A percentile compares a stretch with the other conserved stretches of the same genome.
Conservation (phyloP, 2,888 invertebrate species). For the Hedya salicella region DNA sequence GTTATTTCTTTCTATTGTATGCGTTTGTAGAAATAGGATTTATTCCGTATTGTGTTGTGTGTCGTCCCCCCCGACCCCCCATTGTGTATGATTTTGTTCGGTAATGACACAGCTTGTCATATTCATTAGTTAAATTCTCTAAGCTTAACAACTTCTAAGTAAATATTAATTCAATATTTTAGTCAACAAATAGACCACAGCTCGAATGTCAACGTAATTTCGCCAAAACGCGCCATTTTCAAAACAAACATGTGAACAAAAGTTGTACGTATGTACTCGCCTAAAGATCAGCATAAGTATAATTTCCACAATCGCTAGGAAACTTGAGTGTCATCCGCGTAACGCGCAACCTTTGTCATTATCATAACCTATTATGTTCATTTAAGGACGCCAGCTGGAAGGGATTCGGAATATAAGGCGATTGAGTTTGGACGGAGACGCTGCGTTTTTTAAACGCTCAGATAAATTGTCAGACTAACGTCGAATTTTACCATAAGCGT, state of each 20-base stretch:
- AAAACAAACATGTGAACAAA: slow-evolving; percentile 8
- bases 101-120: no score
- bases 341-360: slow-evolving; percentile 61
- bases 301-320: slow-evolving; percentile 38
- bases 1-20: no score
- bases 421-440: not conserved
- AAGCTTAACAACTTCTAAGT: not conserved
- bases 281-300: slow-evolving; percentile 22
- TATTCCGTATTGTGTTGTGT: no score
- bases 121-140: no score
- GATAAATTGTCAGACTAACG: no score
- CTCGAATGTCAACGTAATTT: not conserved
- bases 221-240: not conserved
- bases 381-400: slow-evolving; percentile 59
- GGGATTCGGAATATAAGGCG: slow-evolving; percentile 52
- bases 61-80: no score
- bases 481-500: no score
- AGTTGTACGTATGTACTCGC: slow-evolving; percentile 6
- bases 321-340: slow-evolving; percentile 46
- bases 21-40: no score
- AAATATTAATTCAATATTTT: not conserved
- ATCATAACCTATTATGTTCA: slow-evolving; percentile 69
- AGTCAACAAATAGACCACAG: not conserved
- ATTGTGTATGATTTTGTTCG: no score
- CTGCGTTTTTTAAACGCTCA: not conserved